phyloP scores from a whole-genome alignment of 2,113 vertebrate species.

The Delphinapterus leucas region DNA sequence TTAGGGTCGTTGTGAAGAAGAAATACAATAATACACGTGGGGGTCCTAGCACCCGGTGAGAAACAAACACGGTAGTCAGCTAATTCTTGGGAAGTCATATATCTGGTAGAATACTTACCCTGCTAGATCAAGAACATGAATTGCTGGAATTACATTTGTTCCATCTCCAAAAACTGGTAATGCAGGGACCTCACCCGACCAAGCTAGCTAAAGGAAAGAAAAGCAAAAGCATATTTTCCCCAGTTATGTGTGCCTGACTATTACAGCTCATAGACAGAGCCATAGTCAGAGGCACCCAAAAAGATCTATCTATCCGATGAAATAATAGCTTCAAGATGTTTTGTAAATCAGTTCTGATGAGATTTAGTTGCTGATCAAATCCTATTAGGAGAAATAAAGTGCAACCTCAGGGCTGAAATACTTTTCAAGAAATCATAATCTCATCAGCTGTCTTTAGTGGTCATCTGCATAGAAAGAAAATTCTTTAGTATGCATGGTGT shows the following conservation, averaged over 20 bases:
- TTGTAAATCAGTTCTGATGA: background rate
- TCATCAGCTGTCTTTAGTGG: background rate
- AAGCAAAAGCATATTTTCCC: background rate
- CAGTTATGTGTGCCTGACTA: rapidly evolving
- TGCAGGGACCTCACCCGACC: constrained; percentile 85
- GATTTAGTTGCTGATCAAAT: background rate
- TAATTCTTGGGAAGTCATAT: rapidly evolving
- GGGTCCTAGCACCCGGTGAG: background rate
- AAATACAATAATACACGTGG: rapidly evolving
- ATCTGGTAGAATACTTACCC: constrained; percentile 79
- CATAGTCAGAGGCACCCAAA: background rate
- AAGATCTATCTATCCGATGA: rapidly evolving
- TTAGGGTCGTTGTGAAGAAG: background rate
- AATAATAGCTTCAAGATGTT: background rate
- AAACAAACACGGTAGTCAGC: rapidly evolving
- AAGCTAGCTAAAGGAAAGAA: constrained; percentile 81
- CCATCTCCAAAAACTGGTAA: constrained; percentile 91
- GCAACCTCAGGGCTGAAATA: background rate
- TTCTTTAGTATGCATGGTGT: rapidly evolving
- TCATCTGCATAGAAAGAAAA: background rate
- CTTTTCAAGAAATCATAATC: background rate
- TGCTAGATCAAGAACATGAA: constrained; percentile 92
- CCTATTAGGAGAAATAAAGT: background rate
- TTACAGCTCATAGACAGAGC: rapidly evolving
- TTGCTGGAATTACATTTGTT: constrained; percentile 88